Evolutionary conservation across 2,113 vertebrate genomes (phyloP).

Genomic region (Microcebus murinus): DNA sequence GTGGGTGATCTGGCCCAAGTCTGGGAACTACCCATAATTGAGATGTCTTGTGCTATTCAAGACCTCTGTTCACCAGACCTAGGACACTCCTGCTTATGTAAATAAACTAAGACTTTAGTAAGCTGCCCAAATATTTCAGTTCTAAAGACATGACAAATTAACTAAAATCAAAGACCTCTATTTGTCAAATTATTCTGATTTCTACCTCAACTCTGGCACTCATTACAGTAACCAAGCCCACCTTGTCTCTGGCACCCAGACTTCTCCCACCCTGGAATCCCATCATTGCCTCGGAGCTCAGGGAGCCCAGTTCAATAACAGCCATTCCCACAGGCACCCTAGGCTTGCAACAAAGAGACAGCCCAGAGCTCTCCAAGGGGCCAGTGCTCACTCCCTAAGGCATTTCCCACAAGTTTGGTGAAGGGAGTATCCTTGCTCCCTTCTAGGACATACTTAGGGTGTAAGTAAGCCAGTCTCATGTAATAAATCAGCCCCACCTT

Average conservation of each 20-base stretch:
- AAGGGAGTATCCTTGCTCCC: not conserved
- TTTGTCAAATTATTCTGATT: not conserved
- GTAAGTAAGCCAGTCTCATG: not conserved
- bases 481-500: not conserved
- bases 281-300: not conserved
- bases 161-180: not conserved
- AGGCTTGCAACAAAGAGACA: not conserved
- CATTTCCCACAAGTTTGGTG: not conserved
- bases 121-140: too few species aligned
- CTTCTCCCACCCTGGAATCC: not conserved
- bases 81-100: not conserved
- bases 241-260: not conserved
- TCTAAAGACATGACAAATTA: not conserved
- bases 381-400: not conserved
- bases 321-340: not conserved
- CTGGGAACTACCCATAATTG: not conserved
- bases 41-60: not conserved
- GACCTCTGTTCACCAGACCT: not conserved
- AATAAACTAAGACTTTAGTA: not conserved
- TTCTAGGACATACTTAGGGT: not conserved
- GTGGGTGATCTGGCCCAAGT: not conserved
- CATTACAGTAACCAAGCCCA: not conserved
- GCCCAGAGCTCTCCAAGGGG: not conserved
- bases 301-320: not conserved
- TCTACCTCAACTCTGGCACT: not conserved